Conservation (phyloP, 2,113 vertebrate genomes). For the Notechis scutatus region DNA sequence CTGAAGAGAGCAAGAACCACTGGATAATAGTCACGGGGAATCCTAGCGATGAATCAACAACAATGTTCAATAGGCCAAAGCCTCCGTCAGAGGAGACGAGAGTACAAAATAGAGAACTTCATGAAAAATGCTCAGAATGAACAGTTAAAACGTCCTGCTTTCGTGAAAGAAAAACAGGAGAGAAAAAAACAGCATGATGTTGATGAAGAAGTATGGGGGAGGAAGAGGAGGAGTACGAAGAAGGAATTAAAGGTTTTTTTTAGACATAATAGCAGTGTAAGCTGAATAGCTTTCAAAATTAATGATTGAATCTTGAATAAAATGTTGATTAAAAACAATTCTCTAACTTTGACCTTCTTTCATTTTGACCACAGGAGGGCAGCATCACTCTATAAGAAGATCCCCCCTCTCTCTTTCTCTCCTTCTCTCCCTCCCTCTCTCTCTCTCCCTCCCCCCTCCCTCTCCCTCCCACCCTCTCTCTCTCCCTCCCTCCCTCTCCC, state of each 20-base stretch:
- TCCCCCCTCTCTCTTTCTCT: no score
- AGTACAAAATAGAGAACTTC: neutral
- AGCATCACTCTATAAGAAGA: neutral
- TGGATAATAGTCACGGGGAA: slow-evolving; percentile 82
- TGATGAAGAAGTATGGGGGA: neutral
- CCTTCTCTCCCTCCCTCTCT: no score
- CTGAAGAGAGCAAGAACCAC: slow-evolving; percentile 82
- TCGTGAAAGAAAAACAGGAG: neutral
- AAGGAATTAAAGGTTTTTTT: neutral
- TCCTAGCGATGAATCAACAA: slow-evolving; percentile 54
- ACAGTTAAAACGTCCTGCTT: neutral
- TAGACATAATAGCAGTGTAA: neutral
- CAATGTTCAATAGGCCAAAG: slow-evolving; percentile 52
- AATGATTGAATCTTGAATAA: neutral
- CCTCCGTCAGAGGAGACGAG: neutral
- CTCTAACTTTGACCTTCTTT: neutral
- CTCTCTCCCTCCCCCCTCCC: no score
- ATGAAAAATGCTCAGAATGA: neutral
- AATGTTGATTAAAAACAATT: neutral
- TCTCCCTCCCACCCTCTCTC: rapidly evolving
- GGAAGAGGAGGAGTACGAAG: neutral
- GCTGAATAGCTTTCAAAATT: neutral
- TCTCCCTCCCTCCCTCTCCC: rapidly evolving
- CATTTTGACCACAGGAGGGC: neutral
- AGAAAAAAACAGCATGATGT: neutral